Conservation (phyloP, 1,140 invertebrate genomes). For the Ctenoplectra terminalis region DNA sequence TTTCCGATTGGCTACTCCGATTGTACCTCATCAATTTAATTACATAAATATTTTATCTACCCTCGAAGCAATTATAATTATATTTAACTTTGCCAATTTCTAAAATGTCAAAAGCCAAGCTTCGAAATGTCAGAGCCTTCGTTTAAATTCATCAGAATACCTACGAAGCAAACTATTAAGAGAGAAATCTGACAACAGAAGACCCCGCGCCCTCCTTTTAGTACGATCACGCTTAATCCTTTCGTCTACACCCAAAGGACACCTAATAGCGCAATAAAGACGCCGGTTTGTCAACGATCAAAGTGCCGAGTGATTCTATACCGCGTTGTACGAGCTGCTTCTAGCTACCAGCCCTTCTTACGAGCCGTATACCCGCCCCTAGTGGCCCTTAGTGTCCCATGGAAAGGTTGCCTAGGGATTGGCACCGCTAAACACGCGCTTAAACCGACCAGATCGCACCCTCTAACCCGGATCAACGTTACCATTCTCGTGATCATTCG, state of each 20-base stretch:
- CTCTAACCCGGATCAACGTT: slow-evolving; percentile 62
- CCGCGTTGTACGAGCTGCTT: slow-evolving; percentile 50
- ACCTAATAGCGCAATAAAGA: slow-evolving; percentile 27
- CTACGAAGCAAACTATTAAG: background rate
- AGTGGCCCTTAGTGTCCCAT: slow-evolving; percentile 66
- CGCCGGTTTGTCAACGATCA: slow-evolving; percentile 56
- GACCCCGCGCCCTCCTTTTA: too few species aligned
- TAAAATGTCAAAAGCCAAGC: background rate
- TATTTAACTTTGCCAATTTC: too few species aligned
- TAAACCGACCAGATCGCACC: slow-evolving; percentile 62
- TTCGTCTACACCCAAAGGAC: background rate
- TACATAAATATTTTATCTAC: too few species aligned
- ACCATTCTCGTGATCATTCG: slow-evolving; percentile 52
- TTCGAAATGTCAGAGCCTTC: too few species aligned
- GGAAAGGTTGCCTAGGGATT: slow-evolving; percentile 71
- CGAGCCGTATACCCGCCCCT: slow-evolving; percentile 64
- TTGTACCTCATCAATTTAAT: too few species aligned
- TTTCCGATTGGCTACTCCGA: too few species aligned
- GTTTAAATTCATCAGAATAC: background rate
- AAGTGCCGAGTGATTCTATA: slow-evolving; percentile 62
- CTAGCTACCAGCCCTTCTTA: slow-evolving; percentile 50
- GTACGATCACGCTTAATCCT: background rate
- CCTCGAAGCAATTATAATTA: too few species aligned
- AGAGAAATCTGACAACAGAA: too few species aligned
- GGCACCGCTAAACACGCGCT: slow-evolving; percentile 74